Conservation (phyloP, 2,113 vertebrate genomes). For the Hyaena hyaena region DNA sequence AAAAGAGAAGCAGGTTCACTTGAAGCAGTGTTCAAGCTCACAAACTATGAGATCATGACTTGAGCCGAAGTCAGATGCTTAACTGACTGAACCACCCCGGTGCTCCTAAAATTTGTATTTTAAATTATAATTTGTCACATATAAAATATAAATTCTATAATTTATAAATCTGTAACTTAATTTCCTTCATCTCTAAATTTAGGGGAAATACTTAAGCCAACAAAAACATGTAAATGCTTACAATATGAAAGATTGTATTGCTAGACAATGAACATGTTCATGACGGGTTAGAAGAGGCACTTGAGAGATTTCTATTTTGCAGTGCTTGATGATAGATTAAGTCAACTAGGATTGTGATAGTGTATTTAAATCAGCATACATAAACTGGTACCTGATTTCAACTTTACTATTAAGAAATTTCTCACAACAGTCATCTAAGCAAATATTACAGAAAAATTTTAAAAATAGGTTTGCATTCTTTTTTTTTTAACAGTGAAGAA, state of each 20-base stretch:
- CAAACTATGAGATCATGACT: too few relatives aligned
- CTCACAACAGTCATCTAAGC: neutral
- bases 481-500: too few relatives aligned
- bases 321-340: neutral
- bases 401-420: conserved; percentile 36
- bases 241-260: neutral
- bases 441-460: conserved; percentile 8
- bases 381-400: conserved; percentile 21
- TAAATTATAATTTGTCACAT: neutral
- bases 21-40: too few relatives aligned
- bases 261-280: neutral
- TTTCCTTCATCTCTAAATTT: neutral
- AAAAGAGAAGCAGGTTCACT: too few relatives aligned
- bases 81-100: too few relatives aligned
- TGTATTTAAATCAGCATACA: conserved; percentile 4
- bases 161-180: neutral
- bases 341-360: neutral
- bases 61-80: too few relatives aligned
- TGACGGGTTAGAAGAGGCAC: neutral
- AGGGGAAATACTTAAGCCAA: neutral
- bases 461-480: conserved; percentile 24
- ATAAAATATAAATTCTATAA: neutral
- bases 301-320: neutral
- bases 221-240: neutral
- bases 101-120: neutral